phyloP scores from a whole-genome alignment of 2,797 vertebrate genomes.

The Poecilia picta region DNA sequence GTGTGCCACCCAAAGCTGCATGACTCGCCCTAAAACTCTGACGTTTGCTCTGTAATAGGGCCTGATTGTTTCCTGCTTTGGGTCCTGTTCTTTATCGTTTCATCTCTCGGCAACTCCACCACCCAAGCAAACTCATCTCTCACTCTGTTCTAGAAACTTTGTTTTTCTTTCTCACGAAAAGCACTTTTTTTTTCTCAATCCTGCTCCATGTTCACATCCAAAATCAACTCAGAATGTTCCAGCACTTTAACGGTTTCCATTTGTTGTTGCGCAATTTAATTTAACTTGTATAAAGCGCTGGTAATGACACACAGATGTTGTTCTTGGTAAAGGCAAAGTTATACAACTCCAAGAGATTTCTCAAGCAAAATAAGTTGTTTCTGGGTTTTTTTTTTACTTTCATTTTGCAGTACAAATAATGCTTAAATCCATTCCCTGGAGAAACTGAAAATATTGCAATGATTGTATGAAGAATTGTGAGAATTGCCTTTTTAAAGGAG shows the following conservation, averaged over 20 bases:
- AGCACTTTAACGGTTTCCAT: conserved; percentile 20
- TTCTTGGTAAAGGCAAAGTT: not conserved
- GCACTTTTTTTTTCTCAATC: not conserved
- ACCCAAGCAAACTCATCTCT: conserved; percentile 57
- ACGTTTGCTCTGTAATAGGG: conserved; percentile 76
- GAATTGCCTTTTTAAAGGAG: not conserved
- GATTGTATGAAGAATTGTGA: not conserved
- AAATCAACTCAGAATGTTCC: not conserved
- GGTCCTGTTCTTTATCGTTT: conserved; percentile 73
- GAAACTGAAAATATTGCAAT: not conserved
- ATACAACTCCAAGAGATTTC: not conserved
- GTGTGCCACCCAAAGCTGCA: conserved; percentile 47
- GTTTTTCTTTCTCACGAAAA: conserved; percentile 21
- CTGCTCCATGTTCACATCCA: not conserved
- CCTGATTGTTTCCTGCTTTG: conserved; percentile 74
- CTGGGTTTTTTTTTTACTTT: not conserved
- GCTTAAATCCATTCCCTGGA: not conserved
- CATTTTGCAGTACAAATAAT: conserved; percentile 1
- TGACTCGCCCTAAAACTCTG: conserved; percentile 62
- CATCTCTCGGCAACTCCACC: conserved; percentile 66
- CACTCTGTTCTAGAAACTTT: not conserved
- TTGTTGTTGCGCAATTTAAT: conserved; percentile 32
- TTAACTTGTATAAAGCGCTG: not conserved
- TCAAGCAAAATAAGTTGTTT: not conserved
- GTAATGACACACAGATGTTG: conserved; percentile 58